A percentile compares a stretch with the other conserved stretches of the same genome.
Conservation (phyloP, 2,797 vertebrate species). For the Somateria mollissima region DNA sequence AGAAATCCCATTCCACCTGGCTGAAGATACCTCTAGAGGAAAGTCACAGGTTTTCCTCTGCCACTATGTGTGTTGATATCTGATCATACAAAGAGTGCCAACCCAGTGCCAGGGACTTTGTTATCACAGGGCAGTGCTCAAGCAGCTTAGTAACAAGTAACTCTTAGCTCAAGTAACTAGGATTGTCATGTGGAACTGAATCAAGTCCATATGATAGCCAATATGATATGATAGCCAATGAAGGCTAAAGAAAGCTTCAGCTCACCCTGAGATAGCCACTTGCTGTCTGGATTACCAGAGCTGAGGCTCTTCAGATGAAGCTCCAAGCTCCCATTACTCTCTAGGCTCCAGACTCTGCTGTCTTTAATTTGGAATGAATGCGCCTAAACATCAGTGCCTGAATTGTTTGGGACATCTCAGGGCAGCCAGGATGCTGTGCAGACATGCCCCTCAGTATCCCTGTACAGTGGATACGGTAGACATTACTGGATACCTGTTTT, state of each 20-base stretch:
- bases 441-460: not conserved
- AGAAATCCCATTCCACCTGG: not conserved
- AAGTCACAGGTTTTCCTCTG: not conserved
- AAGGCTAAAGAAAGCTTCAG: not conserved
- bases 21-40: not conserved
- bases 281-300: not conserved
- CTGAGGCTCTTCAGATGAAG: not conserved
- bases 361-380: not conserved
- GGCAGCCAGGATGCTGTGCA: not conserved
- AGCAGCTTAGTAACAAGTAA: not conserved
- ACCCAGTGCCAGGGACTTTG: not conserved
- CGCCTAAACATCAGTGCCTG: not conserved
- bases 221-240: not conserved
- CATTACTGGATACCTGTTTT: not conserved
- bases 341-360: not conserved
- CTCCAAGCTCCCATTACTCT: not conserved
- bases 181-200: not conserved
- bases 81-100: not conserved
- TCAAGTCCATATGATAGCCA: not conserved
- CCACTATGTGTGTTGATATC: not conserved
- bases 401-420: not conserved
- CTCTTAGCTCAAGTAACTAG: not conserved
- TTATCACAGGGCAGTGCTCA: not conserved
- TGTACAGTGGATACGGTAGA: not conserved
- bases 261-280: not conserved